phyloP scores from a whole-genome alignment of 2,888 invertebrate species.

The Vesta saturnalis region DNA sequence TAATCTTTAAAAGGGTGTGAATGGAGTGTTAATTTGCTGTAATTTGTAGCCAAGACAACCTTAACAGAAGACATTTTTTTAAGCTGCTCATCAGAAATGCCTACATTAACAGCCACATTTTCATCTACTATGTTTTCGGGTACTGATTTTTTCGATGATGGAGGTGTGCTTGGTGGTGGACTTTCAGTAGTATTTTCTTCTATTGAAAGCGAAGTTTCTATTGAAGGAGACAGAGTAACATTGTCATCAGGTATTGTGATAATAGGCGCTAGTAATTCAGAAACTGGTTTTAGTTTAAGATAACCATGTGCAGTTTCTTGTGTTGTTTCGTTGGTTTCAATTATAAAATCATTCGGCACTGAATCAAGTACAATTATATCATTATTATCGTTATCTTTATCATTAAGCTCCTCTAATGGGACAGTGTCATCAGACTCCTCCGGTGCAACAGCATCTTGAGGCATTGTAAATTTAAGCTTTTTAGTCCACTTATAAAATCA shows the following conservation, averaged over 20 bases:
- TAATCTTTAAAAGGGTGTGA: too few relatives aligned
- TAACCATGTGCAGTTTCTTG: not conserved
- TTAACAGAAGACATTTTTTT: not conserved
- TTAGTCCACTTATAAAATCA: slow-evolving; percentile 65
- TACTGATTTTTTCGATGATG: not conserved
- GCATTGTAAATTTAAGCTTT: slow-evolving; percentile 60
- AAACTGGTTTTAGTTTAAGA: not conserved
- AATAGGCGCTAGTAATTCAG: not conserved
- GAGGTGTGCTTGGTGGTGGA: not conserved
- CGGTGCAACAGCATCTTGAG: too few relatives aligned
- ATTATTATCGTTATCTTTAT: slow-evolving; percentile 53
- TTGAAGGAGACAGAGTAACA: too few relatives aligned
- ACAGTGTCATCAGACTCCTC: too few relatives aligned
- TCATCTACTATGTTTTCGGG: too few relatives aligned
- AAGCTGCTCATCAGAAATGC: not conserved
- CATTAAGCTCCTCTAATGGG: too few relatives aligned
- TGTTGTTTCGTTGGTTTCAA: not conserved
- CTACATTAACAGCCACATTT: too few relatives aligned
- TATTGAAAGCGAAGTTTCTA: not conserved
- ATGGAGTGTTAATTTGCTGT: too few relatives aligned
- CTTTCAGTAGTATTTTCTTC: not conserved
- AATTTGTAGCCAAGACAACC: too few relatives aligned
- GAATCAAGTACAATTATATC: slow-evolving; percentile 67
- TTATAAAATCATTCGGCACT: slow-evolving; percentile 38
- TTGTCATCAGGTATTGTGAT: too few relatives aligned